Conservation (phyloP, 2,888 invertebrate species). For the Colletes collaris region DNA sequence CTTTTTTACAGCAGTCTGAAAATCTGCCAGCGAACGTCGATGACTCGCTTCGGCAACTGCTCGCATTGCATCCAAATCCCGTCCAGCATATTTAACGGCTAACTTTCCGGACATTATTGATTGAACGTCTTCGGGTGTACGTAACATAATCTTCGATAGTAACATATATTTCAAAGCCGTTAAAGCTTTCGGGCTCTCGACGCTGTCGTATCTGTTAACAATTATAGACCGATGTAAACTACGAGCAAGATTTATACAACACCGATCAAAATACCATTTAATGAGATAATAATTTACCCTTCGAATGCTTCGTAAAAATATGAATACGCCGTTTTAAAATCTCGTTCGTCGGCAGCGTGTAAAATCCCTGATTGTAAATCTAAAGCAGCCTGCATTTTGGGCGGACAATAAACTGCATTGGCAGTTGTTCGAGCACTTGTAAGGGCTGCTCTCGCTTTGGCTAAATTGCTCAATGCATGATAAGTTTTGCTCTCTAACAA, state of each 20-base stretch:
- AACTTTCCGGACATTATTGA: slow-evolving; percentile 98
- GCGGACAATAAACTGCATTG: slow-evolving; percentile 99
- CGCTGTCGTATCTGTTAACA: slow-evolving; percentile 88
- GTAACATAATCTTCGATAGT: slow-evolving; percentile 98
- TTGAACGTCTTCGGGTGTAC: slow-evolving; percentile 97
- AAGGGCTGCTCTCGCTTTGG: slow-evolving; percentile 97
- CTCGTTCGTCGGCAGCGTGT: slow-evolving; percentile 99
- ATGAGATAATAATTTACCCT: slow-evolving; percentile 86
- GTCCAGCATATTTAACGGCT: slow-evolving; percentile 97
- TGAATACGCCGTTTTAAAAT: slow-evolving; percentile 99
- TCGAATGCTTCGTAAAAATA: slow-evolving; percentile 99
- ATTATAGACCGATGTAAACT: not conserved
- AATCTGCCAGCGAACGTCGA: slow-evolving; percentile 98
- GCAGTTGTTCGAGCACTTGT: slow-evolving; percentile 99
- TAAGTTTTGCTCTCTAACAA: slow-evolving; percentile 99
- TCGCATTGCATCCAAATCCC: slow-evolving; percentile 99
- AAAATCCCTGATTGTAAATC: slow-evolving; percentile 99
- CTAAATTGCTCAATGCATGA: slow-evolving; percentile 98
- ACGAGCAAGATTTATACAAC: no score
- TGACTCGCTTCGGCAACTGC: slow-evolving; percentile 98
- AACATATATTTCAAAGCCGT: slow-evolving; percentile 99
- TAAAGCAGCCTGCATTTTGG: slow-evolving; percentile 98
- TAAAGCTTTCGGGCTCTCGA: slow-evolving; percentile 95
- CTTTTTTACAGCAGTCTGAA: slow-evolving; percentile 94
- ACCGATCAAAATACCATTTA: no score